Base-by-base conservation (phyloP, 2,888 invertebrate genomes). In the Drosophila anomalata region DNA sequence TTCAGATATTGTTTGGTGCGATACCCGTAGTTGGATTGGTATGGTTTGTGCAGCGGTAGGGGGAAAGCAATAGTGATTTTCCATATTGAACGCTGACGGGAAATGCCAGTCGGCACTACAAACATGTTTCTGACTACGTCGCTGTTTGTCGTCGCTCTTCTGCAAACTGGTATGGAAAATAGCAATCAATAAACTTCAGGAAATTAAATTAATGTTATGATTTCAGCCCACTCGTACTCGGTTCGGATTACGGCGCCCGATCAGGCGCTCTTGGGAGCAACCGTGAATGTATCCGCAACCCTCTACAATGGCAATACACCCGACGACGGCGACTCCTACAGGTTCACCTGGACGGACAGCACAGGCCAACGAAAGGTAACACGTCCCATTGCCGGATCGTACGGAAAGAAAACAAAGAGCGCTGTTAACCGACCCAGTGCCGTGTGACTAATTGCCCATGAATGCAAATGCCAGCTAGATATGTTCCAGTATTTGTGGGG, bases 201-300 rank as follows among this genome's bases (percentile, higher is more conserved):
- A 17, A 50, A 33, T 11, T 47, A 39, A 58, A 20, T 42, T 3
- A 24, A 33, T 29, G 33, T 8, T 22, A 54, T 71, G n/a, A n/a
- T 86, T 86, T 66, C 33, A 54, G 41, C 70, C 44, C 63, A 78
- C 53, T 67, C 66, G 42, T 92, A 92, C 75, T 66, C 88, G 75
- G 92, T 95, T 48, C 90, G 91, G 59, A 89, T 96, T 72, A 92
- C 92, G 11, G 93, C 93, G 72, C 93, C 95, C 90, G 94, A 95
- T 8, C 95, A 95, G 50, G 94, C 94, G n/a, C 94, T 96, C 14
- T 91, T 94, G 57, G 97, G 96, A 22, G 95, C 95, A 4, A 94
- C 93, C 55, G 93, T 96, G 44, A 94, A 94, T 73, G 95, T 97
- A 87, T 94, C 87, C 22, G 91, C 90, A 9, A 89, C 78, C 12